These are phyloP conservation scores for Acrocyrtus sp. DNA, from an alignment of 2,888 invertebrate genomes.

Conservation along the genomic window DNA sequence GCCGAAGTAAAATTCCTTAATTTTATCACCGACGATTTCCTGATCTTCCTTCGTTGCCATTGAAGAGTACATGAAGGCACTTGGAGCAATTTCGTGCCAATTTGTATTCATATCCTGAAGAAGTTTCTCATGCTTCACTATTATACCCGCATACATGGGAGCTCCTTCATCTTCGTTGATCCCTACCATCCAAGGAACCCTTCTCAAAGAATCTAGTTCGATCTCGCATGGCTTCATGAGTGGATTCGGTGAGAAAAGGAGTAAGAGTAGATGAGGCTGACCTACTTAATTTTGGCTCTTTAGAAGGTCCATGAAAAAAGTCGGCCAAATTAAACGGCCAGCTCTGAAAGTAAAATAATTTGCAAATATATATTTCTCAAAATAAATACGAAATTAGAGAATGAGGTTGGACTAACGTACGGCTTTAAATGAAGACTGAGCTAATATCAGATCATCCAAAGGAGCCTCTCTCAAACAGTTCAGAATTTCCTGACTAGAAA, in stretches of 20 bases:
- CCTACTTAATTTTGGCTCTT: background rate
- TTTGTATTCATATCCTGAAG: background rate
- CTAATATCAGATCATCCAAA: background rate
- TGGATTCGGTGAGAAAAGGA: constrained; percentile 1
- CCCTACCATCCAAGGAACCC: constrained; percentile 22
- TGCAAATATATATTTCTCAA: background rate
- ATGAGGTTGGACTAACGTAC: no score
- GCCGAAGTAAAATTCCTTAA: background rate
- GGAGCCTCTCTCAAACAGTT: constrained; percentile 4
- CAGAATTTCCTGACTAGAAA: constrained; percentile 21
- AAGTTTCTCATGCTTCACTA: background rate
- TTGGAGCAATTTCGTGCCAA: constrained; percentile 12
- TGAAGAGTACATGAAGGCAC: background rate
- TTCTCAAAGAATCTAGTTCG: background rate
- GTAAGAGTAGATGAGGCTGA: background rate
- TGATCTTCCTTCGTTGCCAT: background rate
- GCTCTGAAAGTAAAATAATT: background rate
- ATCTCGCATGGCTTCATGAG: background rate
- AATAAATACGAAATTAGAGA: background rate
- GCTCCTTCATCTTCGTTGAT: constrained; percentile 28
- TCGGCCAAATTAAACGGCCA: background rate
- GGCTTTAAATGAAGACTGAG: constrained; percentile 2
- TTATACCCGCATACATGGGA: background rate
- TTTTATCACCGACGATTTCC: background rate
- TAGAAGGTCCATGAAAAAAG: background rate